Percentiles rank a stretch among this genome's conserved stretches.
phyloP scores from a whole-genome alignment of 1,140 invertebrate species.

The Berghia stephanieae region DNA sequence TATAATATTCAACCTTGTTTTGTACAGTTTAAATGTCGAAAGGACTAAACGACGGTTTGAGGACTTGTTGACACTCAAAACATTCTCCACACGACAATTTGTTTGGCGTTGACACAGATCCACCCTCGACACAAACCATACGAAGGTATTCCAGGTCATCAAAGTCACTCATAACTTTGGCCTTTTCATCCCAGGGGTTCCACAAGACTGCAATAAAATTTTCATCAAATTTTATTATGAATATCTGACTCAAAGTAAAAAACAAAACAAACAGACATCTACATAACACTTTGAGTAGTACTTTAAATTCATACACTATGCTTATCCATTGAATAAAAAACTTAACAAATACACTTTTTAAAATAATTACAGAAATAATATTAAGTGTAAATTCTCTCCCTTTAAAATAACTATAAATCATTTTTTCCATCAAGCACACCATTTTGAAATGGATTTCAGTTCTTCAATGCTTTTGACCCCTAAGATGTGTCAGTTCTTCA shows the following conservation, averaged over 20 bases:
- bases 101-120: constrained; percentile 85
- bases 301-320: neutral
- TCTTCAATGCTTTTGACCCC: no score
- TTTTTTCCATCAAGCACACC: no score
- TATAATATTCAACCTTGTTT: no score
- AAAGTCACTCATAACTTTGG: constrained; percentile 91
- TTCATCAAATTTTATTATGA: neutral
- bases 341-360: neutral
- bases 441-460: no score
- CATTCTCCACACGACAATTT: constrained; percentile 80
- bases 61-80: constrained; percentile 37
- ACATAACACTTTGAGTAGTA: neutral
- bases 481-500: no score
- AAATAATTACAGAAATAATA: neutral
- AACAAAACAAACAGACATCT: neutral
- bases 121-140: constrained; percentile 95
- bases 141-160: constrained; percentile 94
- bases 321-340: neutral
- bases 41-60: no score
- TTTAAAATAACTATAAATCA: no score
- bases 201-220: constrained; percentile 78
- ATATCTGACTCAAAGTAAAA: neutral
- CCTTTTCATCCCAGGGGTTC: constrained; percentile 95
- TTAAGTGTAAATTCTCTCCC: no score
- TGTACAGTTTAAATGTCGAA: no score